Conservation (phyloP, 2,113 vertebrate species). For the Ptyas mucosa region DNA sequence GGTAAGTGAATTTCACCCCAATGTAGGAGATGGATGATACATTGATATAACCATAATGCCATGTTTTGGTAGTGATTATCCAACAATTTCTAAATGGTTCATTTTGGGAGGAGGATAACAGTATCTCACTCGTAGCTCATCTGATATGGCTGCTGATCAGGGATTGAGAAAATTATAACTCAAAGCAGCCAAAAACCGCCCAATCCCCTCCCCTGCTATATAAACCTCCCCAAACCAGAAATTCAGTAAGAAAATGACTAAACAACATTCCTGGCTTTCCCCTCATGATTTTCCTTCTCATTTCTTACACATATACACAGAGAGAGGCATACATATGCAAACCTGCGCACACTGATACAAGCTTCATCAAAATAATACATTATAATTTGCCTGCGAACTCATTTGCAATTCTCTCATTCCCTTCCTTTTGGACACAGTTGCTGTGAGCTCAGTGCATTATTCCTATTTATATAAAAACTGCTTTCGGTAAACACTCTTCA, state of each 20-base stretch:
- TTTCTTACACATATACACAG: not conserved
- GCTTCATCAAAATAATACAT: conserved; percentile 4
- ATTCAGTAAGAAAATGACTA: not conserved
- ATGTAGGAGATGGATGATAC: not conserved
- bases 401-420: not conserved
- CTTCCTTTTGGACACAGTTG: not conserved
- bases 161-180: not conserved
- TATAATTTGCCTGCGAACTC: not conserved
- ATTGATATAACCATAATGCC: not conserved
- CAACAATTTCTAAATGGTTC: not conserved
- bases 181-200: not conserved
- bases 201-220: not conserved
- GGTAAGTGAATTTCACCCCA: no score
- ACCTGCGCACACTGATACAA: not conserved
- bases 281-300: not conserved
- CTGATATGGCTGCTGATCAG: not conserved
- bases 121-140: not conserved
- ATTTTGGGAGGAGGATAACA: not conserved
- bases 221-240: not conserved
- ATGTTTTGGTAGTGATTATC: not conserved
- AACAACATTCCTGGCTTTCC: not conserved
- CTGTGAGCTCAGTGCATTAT: not conserved
- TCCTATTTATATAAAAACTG: conserved; percentile 6
- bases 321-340: not conserved
- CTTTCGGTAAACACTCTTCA: conserved; percentile 1